Evolutionary conservation across 2,888 invertebrate species (phyloP).

Genomic region (Zelleria hepariella): DNA sequence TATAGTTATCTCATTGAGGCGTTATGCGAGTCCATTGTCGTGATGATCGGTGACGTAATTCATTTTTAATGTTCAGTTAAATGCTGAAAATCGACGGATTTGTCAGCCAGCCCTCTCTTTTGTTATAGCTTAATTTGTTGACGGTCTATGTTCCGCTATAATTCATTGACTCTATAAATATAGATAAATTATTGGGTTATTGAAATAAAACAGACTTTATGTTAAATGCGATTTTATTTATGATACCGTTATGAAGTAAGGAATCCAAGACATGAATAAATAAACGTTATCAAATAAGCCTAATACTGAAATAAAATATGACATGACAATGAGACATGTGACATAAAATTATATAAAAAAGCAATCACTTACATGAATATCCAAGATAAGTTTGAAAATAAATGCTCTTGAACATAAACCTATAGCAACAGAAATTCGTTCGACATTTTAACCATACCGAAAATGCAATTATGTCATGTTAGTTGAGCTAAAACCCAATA

Average conservation of each 20-base stretch:
- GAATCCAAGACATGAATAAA: not conserved
- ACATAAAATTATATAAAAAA: not conserved
- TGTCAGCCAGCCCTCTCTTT: constrained; percentile 22
- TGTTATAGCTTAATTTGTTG: constrained; percentile 29
- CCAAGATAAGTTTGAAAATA: not conserved
- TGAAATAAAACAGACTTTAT: not conserved
- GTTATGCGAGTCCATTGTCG: constrained; percentile 49
- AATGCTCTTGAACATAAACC: not conserved
- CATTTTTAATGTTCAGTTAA: constrained; percentile 62
- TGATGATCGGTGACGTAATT: constrained; percentile 46
- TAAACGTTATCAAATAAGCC: not conserved
- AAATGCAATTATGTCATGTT: not conserved
- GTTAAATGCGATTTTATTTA: not conserved
- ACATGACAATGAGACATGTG: not conserved
- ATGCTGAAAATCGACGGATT: constrained; percentile 47
- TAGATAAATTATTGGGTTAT: not conserved
- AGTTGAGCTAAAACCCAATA: not conserved
- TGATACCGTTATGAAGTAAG: not conserved
- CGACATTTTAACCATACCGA: not conserved
- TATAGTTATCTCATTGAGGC: constrained; percentile 54
- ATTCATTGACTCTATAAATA: constrained; percentile 4
- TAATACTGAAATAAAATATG: not conserved
- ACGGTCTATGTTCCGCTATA: constrained; percentile 15
- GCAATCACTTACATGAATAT: not conserved
- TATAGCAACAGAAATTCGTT: not conserved